phyloP scores from a whole-genome alignment of 2,113 vertebrate genomes.

The Struthio camelus region DNA sequence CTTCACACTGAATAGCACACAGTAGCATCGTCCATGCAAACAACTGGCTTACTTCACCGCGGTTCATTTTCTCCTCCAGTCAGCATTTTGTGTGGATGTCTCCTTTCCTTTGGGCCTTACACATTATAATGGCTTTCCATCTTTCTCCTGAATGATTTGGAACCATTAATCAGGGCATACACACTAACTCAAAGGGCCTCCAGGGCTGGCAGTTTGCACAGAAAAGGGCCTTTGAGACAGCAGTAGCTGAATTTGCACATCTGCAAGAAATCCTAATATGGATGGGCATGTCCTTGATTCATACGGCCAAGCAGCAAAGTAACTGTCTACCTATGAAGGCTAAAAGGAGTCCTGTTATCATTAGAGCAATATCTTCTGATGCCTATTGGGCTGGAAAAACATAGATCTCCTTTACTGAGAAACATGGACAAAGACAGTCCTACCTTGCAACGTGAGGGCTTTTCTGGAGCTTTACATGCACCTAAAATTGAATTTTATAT shows the following conservation, averaged over 20 bases:
- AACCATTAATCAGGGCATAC: neutral
- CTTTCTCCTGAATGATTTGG: no score
- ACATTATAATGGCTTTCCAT: neutral
- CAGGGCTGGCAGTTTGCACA: neutral
- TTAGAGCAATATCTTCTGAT: neutral
- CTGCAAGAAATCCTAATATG: neutral
- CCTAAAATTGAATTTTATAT: neutral
- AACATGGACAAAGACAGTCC: neutral
- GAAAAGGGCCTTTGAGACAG: neutral
- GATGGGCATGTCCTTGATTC: neutral
- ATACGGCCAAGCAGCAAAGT: neutral
- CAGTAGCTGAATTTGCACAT: neutral
- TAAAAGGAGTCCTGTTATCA: neutral
- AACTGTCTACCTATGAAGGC: neutral
- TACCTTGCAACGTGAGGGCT: neutral
- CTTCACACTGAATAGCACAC: neutral
- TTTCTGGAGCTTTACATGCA: neutral
- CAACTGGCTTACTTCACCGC: neutral
- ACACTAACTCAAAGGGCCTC: neutral
- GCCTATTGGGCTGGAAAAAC: neutral
- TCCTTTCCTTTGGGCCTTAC: neutral
- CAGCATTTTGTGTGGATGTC: neutral
- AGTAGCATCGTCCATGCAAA: neutral
- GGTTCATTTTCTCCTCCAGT: neutral
- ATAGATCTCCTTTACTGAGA: neutral